Evolutionary conservation across 2,797 vertebrate genomes (phyloP), one percentile per base, ranked within the genome.

Genomic region (Aplochiton taeniatus): DNA sequence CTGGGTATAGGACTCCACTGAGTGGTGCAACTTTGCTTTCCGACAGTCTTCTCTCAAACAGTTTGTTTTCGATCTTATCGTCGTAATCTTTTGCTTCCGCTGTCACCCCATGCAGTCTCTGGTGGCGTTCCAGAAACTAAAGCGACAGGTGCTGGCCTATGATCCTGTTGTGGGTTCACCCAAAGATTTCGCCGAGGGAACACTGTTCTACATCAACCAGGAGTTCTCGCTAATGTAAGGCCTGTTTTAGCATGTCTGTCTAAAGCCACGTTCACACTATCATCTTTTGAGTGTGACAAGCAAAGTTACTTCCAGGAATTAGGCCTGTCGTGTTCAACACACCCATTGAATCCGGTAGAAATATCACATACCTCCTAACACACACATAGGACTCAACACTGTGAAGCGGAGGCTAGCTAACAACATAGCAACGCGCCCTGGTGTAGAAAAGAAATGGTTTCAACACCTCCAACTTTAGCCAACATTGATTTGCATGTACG

Each of bases 191-290:
- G 94, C 96, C 68, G 97, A 99, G 84, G 96, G 97, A 86, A 97
- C 97, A 4, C 88, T 98, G 81, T 98, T 98, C 92, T 98, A 92
- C 58, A 95, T 98, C 87, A 99, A 99, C 91, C 97, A 99, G 90
- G 97, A 99, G 73, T 99, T 99, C 91, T 98, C 97, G 70, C 94
- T 98, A 86, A 98, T 98, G 97, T 98, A 93, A 94, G 95, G 9
- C 71, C 4, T 8, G 2, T 6, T 41, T 52, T 42, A n/a, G 14
- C 18, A 11, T 17, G 14, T 16, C 9, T 31, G 2, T 31, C 31
- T 31, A 31, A 31, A 31, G 31, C 31, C 31, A 31, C 31, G 31
- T 31, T 31, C 31, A 31, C 31, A n/a, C n/a, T n/a, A n/a, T 31
- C 31, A 3, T 31, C 2, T 31, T 31, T 31, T 31, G 31, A 31